These are phyloP conservation scores for Oncorhynchus gorbuscha DNA, from an alignment of 2,113 vertebrate genomes.

Conservation along the genomic window DNA sequence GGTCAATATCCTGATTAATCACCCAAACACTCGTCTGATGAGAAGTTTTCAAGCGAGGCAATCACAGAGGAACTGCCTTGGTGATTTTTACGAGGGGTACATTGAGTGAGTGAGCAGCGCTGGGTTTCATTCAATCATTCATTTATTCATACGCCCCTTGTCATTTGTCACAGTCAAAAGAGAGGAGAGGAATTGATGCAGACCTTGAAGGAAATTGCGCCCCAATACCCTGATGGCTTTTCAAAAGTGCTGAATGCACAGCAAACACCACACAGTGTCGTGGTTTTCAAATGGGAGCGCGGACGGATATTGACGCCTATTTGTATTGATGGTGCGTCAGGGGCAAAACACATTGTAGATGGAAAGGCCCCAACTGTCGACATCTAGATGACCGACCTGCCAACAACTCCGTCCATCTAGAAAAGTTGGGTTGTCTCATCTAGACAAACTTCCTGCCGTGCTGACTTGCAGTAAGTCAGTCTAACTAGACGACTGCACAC, in stretches of 20 bases:
- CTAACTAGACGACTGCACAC: slow-evolving; percentile 16
- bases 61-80: slow-evolving; percentile 27
- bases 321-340: slow-evolving; percentile 57
- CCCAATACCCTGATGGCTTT: slow-evolving; percentile 60
- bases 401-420: background rate
- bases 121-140: background rate
- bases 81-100: slow-evolving; percentile 23
- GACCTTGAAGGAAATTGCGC: slow-evolving; percentile 57
- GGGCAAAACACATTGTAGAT: slow-evolving; percentile 39
- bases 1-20: slow-evolving; percentile 60
- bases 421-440: slow-evolving; percentile 38
- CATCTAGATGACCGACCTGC: slow-evolving; percentile 20
- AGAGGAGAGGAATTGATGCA: slow-evolving; percentile 45
- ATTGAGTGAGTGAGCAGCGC: background rate
- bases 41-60: slow-evolving; percentile 31
- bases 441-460: slow-evolving; percentile 20
- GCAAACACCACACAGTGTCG: slow-evolving; percentile 15
- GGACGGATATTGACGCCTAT: slow-evolving; percentile 52
- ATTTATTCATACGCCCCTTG: slow-evolving; percentile 22
- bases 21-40: slow-evolving; percentile 49
- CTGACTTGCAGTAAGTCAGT: slow-evolving; percentile 38
- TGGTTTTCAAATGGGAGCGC: slow-evolving; percentile 59
- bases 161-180: slow-evolving; percentile 32
- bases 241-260: slow-evolving; percentile 69
- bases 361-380: slow-evolving; percentile 36